phyloP scores from a whole-genome alignment of 2,797 vertebrate genomes.

The Caiman crocodilus region DNA sequence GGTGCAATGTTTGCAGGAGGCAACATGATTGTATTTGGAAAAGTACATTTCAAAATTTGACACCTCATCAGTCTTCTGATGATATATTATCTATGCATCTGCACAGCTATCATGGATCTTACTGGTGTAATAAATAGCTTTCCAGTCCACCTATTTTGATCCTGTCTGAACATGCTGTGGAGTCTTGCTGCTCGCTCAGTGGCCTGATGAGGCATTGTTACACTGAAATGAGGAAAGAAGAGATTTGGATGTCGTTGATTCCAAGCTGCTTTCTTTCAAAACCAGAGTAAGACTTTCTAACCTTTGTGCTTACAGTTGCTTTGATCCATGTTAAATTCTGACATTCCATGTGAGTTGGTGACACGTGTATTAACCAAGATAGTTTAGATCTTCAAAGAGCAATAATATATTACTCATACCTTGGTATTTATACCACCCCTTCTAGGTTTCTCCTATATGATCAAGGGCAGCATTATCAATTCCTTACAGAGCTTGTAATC shows the following conservation, averaged over 20 bases:
- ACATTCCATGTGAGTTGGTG: fast-evolving
- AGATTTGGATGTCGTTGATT: fast-evolving
- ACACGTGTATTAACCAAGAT: background rate
- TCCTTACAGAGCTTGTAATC: slow-evolving; percentile 20
- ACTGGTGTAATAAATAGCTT: no score
- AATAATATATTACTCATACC: background rate
- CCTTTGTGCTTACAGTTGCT: background rate
- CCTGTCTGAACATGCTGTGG: background rate
- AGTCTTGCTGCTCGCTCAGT: background rate
- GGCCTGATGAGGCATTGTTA: slow-evolving; percentile 28
- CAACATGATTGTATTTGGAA: background rate
- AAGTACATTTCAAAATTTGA: background rate
- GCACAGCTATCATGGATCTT: background rate
- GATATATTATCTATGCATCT: background rate
- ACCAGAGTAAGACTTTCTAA: background rate
- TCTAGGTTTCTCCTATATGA: slow-evolving; percentile 29
- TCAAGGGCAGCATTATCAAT: slow-evolving; percentile 34
- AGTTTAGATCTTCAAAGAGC: background rate
- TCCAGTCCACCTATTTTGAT: background rate
- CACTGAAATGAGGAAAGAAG: background rate
- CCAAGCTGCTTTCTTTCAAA: background rate
- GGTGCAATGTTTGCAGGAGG: background rate
- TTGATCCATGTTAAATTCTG: background rate
- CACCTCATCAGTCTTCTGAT: fast-evolving
- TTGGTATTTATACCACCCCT: background rate